Evolutionary conservation across 2,888 invertebrate species (phyloP).

Genomic region (Drosophila rellima): DNA sequence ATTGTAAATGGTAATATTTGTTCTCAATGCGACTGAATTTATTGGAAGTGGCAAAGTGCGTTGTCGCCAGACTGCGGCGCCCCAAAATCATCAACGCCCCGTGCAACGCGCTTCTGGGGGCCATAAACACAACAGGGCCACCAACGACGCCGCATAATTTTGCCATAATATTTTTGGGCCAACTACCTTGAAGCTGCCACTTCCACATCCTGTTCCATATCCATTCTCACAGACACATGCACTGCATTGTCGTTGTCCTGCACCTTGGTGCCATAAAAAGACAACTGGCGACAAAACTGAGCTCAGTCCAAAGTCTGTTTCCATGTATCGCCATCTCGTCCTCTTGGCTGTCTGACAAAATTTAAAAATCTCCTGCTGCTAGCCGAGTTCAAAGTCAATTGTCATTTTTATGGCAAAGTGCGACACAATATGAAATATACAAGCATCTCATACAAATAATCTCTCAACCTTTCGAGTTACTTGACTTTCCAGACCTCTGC

Average conservation of each 20-base stretch:
- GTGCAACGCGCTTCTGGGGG: conserved; percentile 53
- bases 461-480: background rate
- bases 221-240: background rate
- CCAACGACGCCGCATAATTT: conserved; percentile 71
- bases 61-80: conserved; percentile 70
- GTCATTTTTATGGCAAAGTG: conserved; percentile 77
- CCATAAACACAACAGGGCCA: conserved; percentile 81
- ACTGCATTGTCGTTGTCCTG: conserved; percentile 62
- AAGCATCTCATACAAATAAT: conserved; percentile 28
- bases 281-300: conserved; percentile 50
- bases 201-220: conserved; percentile 7
- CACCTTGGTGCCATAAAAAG: conserved; percentile 80
- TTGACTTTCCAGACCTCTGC: background rate
- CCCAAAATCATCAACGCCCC: conserved; percentile 65
- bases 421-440: conserved; percentile 69
- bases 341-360: conserved; percentile 74
- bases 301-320: conserved; percentile 65
- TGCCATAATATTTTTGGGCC: conserved; percentile 76
- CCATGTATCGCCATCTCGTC: conserved; percentile 63
- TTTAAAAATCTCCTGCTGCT: conserved; percentile 68
- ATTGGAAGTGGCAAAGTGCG: conserved; percentile 60
- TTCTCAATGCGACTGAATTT: conserved; percentile 44
- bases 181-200: conserved; percentile 56
- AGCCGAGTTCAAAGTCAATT: conserved; percentile 76
- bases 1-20: conserved; percentile 75